Evolutionary conservation across 2,113 vertebrate species (phyloP).

Genomic region (Oxygymnocypris stewartii): DNA sequence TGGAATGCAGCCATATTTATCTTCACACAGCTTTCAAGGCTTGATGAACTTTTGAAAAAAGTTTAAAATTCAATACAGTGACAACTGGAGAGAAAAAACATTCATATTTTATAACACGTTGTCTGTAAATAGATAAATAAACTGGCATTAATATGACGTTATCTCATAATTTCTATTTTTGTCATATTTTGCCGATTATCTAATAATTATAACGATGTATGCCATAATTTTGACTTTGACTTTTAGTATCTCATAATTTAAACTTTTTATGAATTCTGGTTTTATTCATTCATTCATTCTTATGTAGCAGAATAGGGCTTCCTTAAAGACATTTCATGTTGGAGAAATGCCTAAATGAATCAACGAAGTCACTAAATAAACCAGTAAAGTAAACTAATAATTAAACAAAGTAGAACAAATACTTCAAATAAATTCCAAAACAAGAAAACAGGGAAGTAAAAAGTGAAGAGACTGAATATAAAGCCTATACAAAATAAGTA

Average conservation of each 20-base stretch:
- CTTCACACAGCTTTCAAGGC: not conserved
- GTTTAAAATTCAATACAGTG: not conserved
- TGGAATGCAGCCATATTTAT: conserved; percentile 14
- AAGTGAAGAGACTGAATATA: not conserved
- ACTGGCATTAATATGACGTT: too few species aligned
- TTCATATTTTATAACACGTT: not conserved
- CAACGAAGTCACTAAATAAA: not conserved
- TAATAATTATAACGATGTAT: too few species aligned
- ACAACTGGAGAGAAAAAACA: not conserved
- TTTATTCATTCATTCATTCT: not conserved
- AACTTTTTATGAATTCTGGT: too few species aligned
- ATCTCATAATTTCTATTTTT: too few species aligned
- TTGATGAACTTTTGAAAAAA: not conserved
- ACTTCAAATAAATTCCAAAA: not conserved
- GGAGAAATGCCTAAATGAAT: not conserved
- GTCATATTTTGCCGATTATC: too few species aligned
- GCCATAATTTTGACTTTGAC: not conserved
- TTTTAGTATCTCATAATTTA: too few species aligned
- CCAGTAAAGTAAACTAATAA: not conserved
- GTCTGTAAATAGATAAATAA: not conserved
- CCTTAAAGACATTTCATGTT: not conserved
- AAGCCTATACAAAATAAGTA: not conserved
- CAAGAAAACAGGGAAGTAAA: not conserved
- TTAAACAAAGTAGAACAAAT: not conserved
- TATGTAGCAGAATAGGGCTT: not conserved